Base-by-base conservation (phyloP, 2,888 invertebrate genomes). In the Drosophila neoperkinsi region DNA sequence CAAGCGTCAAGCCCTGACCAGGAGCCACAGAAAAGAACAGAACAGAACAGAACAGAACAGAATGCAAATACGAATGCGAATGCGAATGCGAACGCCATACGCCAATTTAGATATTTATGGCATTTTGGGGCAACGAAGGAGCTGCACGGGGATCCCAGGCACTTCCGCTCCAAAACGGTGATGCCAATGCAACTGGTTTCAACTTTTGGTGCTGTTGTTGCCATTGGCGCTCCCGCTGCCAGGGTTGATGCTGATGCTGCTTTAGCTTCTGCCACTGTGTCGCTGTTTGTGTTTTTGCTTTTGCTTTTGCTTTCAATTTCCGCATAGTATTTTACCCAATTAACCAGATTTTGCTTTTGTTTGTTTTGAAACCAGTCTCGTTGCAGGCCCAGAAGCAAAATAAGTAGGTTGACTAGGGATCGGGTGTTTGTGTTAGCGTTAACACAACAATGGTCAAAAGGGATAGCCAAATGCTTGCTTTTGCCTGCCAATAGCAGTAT, bases 271-370 rank as follows among this genome's bases (percentile, higher is more conserved):
- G 52, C 16, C 25, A 56, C 34, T 31, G 25, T 57, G 70, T 36
- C 36, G 28, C 50, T 80, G 75, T 76, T 67, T 74, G 68, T 74
- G 75, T 76, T 79, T 86, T 82, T 75, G 76, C 71, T 81, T 86
- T 83, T 28, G 76, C 75, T 79, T 86, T 81, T 82, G 75, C 82
- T 87, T 89, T 89, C 87, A 83, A 87, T 87, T 87, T 87, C 88
- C 88, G 90, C 74, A 61, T 63, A 83, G 71, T 76, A 78, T 84
- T 87, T 87, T 83, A 87, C 89, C 87, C 84, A 87, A 87, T 87
- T 87, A 89, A 87, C 87, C 87, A 82, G 87, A 87, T 89, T 86
- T 87, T 73, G 84, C 74, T 66, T 87, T 81, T 84, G 75, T 87
- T 81, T 88, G 81, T 79, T 81, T 74, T 79, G 60, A 65, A 56